Evolutionary conservation across 1,140 invertebrate genomes (phyloP), one percentile per base, ranked within the genome.

Genomic region (Stenopsyche tienmushanensis): DNA sequence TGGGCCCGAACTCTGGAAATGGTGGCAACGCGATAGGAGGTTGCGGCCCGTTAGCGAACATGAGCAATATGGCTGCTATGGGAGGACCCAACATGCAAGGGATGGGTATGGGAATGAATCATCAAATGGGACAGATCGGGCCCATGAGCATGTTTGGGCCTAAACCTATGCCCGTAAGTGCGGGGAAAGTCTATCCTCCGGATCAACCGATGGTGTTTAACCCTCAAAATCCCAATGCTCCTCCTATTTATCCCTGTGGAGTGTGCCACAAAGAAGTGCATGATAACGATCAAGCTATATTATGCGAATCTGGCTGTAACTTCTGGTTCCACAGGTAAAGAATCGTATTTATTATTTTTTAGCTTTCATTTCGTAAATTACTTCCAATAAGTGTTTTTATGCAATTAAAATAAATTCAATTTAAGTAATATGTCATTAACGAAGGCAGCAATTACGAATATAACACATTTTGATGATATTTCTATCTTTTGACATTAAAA

Each of bases 241-340:
- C 96, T 41, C 96, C 96, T 7, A 98, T 98, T 67, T 98, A 97
- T 80, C 93, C 95, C 0, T 98, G 96, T 81, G 95, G 92, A 67
- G 89, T 94, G 62, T 98, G 96, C 81, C 96, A 98, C 79, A 97
- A 97, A 82, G 96, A 99, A 84, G 94, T 98, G 2, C 95, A 98
- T 81, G 96, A 98, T 77, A 98, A 97, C 83, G 96, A 99, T 81
- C 96, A 98, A 82, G 96, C 94, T 5, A 95, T 99, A 69, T 84
- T 98, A 52, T 99, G 96, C 81, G 96, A 99, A 82, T 97, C 94
- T 74, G 96, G 96, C 29, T 99, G 96, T 80, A 97, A 98, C 81
- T 98, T 98, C 82, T 99, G 96, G 93, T 98, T 96, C 83, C 96
- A 98, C 80, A 88, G 92, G 90, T 93, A 77, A n/a, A n/a, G n/a